Evolutionary conservation across 1,140 invertebrate genomes (phyloP).

Genomic region (Hyphantria cunea): DNA sequence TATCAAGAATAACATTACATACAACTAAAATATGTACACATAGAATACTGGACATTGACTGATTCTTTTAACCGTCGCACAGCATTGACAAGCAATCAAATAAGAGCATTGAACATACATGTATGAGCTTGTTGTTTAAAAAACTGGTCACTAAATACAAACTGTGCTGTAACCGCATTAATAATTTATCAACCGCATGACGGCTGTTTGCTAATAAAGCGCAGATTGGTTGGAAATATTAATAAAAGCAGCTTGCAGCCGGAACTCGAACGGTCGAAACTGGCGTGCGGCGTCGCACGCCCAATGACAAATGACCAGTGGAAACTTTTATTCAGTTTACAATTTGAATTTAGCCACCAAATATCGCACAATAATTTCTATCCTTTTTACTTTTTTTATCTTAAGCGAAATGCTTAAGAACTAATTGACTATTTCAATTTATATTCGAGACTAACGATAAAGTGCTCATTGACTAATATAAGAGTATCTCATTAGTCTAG

Average conservation of each 20-base stretch:
- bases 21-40: too few relatives aligned
- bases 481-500: too few relatives aligned
- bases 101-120: slow-evolving; percentile 33
- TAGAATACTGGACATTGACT: too few relatives aligned
- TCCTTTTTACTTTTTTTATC: too few relatives aligned
- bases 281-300: slow-evolving; percentile 48
- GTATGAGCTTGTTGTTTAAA: slow-evolving; percentile 38
- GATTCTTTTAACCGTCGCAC: background rate
- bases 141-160: slow-evolving; percentile 67
- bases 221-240: slow-evolving; percentile 78
- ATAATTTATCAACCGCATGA: slow-evolving; percentile 80
- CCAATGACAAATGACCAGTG: slow-evolving; percentile 74
- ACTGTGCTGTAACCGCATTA: slow-evolving; percentile 74
- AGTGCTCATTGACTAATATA: too few relatives aligned
- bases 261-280: slow-evolving; percentile 55
- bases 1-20: too few relatives aligned
- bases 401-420: too few relatives aligned
- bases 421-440: too few relatives aligned
- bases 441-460: too few relatives aligned
- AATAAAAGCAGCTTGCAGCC: slow-evolving; percentile 77
- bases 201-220: slow-evolving; percentile 80
- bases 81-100: background rate
- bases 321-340: slow-evolving; percentile 72
- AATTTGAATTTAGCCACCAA: slow-evolving; percentile 64
- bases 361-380: slow-evolving; percentile 11